Conservation (phyloP, 2,113 vertebrate genomes). For the Tinamus guttatus region DNA sequence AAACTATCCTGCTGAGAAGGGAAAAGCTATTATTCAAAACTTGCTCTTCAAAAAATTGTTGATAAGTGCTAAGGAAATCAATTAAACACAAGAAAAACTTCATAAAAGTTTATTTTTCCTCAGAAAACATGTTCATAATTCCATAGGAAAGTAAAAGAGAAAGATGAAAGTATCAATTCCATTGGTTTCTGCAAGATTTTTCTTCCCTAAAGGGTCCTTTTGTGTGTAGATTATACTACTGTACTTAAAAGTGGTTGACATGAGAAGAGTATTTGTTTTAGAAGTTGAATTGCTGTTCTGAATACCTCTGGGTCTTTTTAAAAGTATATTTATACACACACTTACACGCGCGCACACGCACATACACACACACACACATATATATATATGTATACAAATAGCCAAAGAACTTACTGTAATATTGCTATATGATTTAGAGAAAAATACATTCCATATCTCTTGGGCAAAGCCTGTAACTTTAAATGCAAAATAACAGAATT, state of each 20-base stretch:
- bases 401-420: neutral
- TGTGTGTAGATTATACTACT: constrained; percentile 30
- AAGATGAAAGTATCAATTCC: constrained; percentile 3
- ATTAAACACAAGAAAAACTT: constrained; percentile 20
- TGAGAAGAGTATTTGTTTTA: neutral
- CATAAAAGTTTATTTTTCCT: neutral
- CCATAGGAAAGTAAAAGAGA: neutral
- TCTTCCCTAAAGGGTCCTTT: constrained; percentile 26
- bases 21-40: neutral
- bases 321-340: neutral
- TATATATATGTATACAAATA: neutral
- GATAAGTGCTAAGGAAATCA: constrained; percentile 34
- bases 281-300: neutral
- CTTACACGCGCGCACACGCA: too few species aligned
- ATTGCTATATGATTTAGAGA: neutral
- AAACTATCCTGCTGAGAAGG: neutral
- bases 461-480: neutral
- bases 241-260: neutral
- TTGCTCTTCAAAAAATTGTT: neutral
- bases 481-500: neutral
- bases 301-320: neutral
- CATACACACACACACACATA: neutral
- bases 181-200: constrained; percentile 5
- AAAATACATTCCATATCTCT: neutral
- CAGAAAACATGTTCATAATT: constrained; percentile 31